These are phyloP conservation scores for Augochlora pura DNA, from an alignment of 1,140 invertebrate genomes.

Conservation along the genomic window DNA sequence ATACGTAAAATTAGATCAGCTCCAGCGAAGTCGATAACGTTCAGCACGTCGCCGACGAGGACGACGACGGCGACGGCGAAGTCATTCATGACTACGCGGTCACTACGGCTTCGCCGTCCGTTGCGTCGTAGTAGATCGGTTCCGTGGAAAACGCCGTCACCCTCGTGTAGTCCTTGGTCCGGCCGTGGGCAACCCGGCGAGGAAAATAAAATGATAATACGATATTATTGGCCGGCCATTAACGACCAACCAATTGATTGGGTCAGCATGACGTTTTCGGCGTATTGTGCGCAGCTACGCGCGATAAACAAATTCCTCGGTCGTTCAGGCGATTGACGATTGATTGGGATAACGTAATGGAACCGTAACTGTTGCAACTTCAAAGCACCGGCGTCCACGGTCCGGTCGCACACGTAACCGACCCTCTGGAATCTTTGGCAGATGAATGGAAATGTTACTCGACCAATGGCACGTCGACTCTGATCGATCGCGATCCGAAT, in stretches of 20 bases:
- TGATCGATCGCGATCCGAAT: background rate
- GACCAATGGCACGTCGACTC: background rate
- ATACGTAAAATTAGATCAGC: slow-evolving; percentile 30
- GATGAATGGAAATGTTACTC: background rate
- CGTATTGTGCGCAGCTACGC: slow-evolving; percentile 53
- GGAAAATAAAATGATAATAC: slow-evolving; percentile 63
- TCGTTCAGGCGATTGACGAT: slow-evolving; percentile 61
- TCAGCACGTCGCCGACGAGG: slow-evolving; percentile 5
- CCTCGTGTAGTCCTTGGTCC: background rate
- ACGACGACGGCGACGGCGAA: background rate
- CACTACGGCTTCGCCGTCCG: background rate
- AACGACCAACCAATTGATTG: slow-evolving; percentile 42
- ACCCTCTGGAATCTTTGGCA: background rate
- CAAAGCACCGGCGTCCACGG: background rate
- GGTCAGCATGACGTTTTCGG: slow-evolving; percentile 50
- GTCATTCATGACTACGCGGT: slow-evolving; percentile 21
- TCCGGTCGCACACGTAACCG: background rate
- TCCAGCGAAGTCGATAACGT: slow-evolving; percentile 9
- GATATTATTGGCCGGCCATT: slow-evolving; percentile 54
- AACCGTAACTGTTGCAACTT: slow-evolving; percentile 8
- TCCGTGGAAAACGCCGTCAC: slow-evolving; percentile 25
- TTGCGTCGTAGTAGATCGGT: background rate
- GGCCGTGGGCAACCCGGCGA: background rate
- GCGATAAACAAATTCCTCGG: slow-evolving; percentile 61
- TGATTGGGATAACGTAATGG: slow-evolving; percentile 34